phyloP scores from a whole-genome alignment of 2,113 vertebrate genomes.

The Cheilinus undulatus region DNA sequence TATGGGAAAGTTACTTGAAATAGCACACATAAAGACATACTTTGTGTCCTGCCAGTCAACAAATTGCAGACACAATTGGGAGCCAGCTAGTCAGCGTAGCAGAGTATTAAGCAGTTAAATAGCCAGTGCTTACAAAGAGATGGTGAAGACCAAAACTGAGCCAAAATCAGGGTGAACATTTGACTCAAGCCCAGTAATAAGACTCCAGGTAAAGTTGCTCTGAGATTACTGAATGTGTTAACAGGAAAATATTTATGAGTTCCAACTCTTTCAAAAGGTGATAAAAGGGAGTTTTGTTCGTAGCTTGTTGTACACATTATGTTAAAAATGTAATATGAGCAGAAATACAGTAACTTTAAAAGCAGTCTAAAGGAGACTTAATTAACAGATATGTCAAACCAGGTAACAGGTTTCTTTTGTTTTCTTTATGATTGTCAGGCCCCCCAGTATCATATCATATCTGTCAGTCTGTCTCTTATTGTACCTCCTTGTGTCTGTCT shows the following conservation, averaged over 20 bases:
- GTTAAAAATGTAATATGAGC: background rate
- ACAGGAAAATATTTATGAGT: too few relatives aligned
- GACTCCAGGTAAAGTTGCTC: background rate
- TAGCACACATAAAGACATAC: too few relatives aligned
- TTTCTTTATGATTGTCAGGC: too few relatives aligned
- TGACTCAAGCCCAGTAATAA: background rate
- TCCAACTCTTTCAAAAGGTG: too few relatives aligned
- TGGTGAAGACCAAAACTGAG: slow-evolving; percentile 3
- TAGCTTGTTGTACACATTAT: background rate
- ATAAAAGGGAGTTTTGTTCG: too few relatives aligned
- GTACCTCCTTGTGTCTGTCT: slow-evolving; percentile 13
- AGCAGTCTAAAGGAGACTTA: too few relatives aligned
- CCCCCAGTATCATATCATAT: background rate
- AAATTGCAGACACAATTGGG: background rate
- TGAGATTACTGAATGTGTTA: background rate
- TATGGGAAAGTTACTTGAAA: too few relatives aligned
- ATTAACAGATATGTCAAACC: too few relatives aligned
- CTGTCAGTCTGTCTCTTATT: slow-evolving; percentile 19
- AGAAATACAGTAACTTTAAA: too few relatives aligned
- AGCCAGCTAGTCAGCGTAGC: too few relatives aligned
- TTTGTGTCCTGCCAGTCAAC: too few relatives aligned
- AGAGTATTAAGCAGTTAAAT: background rate
- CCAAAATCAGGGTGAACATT: background rate
- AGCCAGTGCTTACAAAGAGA: background rate
- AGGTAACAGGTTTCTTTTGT: too few relatives aligned